These are phyloP conservation scores for Orchesellides sinensis DNA, from an alignment of 2,888 invertebrate genomes.

Conservation along the genomic window DNA sequence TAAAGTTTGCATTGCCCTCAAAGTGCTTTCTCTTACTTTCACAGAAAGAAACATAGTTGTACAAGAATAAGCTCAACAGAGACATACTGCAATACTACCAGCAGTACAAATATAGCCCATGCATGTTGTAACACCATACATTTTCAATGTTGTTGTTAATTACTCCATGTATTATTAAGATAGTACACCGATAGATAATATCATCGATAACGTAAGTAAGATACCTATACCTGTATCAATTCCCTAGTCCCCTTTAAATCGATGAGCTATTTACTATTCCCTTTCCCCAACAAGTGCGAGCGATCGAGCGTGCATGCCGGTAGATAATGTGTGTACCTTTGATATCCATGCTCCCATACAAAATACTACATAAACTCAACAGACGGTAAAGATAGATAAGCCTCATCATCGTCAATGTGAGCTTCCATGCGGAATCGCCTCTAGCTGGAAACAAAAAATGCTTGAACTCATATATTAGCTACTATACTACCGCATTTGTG, in stretches of 20 bases:
- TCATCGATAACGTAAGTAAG: not conserved
- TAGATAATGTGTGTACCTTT: slow-evolving; percentile 2
- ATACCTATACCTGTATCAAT: too few species aligned
- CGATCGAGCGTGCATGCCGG: not conserved
- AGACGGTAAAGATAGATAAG: slow-evolving; percentile 49
- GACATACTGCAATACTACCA: too few species aligned
- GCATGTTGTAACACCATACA: too few species aligned
- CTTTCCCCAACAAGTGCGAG: not conserved
- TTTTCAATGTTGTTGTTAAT: slow-evolving; percentile 41
- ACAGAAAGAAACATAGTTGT: not conserved
- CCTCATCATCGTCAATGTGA: slow-evolving; percentile 20
- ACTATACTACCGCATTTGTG: too few species aligned
- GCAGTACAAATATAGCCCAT: too few species aligned
- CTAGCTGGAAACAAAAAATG: slow-evolving; percentile 33
- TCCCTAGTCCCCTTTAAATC: slow-evolving; percentile 48
- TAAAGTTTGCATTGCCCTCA: slow-evolving; percentile 35
- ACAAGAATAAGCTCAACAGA: too few species aligned
- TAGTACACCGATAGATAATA: too few species aligned
- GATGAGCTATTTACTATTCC: slow-evolving; percentile 39
- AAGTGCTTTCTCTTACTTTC: slow-evolving; percentile 14
- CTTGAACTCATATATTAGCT: slow-evolving; percentile 12
- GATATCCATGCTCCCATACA: not conserved
- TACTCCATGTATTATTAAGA: slow-evolving; percentile 33
- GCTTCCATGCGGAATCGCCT: slow-evolving; percentile 55
- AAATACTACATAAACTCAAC: slow-evolving; percentile 3